phyloP scores from a whole-genome alignment of 2,888 invertebrate species.

The Nemapogon koenigi region DNA sequence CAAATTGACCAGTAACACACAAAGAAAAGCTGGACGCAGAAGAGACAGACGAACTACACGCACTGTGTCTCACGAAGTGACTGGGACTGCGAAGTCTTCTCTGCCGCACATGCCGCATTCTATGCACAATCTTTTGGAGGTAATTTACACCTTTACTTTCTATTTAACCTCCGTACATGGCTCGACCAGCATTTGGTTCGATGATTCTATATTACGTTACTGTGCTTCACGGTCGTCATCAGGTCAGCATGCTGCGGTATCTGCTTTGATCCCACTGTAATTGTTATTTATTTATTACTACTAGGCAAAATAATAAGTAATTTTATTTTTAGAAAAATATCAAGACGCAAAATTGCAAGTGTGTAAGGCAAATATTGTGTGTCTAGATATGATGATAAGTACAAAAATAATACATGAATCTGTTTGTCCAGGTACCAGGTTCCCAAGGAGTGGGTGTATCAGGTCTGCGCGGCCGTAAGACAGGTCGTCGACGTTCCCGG shows the following conservation, averaged over 20 bases:
- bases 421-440: constrained; percentile 36
- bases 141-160: no score
- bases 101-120: constrained; percentile 59
- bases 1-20: constrained; percentile 49
- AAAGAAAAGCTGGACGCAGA: constrained; percentile 68
- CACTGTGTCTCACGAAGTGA: constrained; percentile 49
- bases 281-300: no score
- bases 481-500: constrained; percentile 43
- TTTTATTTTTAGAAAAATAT: no score
- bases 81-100: constrained; percentile 60
- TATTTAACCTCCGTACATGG: no score
- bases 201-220: no score
- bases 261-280: no score
- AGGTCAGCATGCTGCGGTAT: no score
- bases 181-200: no score
- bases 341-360: no score
- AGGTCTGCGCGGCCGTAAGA: constrained; percentile 34
- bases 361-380: no score
- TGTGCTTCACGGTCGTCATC: no score
- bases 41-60: constrained; percentile 67
- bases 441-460: constrained; percentile 24
- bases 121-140: constrained; percentile 68
- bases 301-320: no score
- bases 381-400: background rate
- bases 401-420: background rate